These are phyloP conservation scores for Colletes gigas DNA, from an alignment of 1,140 invertebrate species.

Conservation along the genomic window DNA sequence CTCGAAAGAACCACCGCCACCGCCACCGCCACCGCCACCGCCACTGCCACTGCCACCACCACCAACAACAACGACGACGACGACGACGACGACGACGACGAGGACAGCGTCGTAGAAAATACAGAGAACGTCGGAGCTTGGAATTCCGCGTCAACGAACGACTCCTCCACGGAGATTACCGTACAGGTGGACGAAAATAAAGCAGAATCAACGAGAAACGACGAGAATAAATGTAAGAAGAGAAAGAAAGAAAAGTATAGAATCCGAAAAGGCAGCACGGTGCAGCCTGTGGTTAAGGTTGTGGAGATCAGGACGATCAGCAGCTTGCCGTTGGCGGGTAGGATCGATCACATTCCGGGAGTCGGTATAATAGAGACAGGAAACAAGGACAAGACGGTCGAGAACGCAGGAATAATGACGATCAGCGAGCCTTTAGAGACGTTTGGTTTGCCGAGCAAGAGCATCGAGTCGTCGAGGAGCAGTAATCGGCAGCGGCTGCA, in stretches of 20 bases:
- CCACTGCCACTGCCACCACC: background rate
- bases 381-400: background rate
- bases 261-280: constrained; percentile 64
- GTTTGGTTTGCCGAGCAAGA: constrained; percentile 56
- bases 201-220: too few relatives aligned
- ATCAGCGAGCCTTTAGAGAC: constrained; percentile 72
- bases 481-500: constrained; percentile 61
- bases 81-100: background rate
- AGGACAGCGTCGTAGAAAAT: background rate
- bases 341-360: constrained; percentile 69
- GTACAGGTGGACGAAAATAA: constrained; percentile 22
- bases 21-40: background rate
- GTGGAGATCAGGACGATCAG: constrained; percentile 72
- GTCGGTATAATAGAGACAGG: constrained; percentile 73
- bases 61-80: too few relatives aligned
- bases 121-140: too few relatives aligned
- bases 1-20: constrained; percentile 3
- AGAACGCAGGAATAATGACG: constrained; percentile 46
- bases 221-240: background rate
- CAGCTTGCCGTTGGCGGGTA: constrained; percentile 69
- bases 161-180: background rate
- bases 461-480: constrained; percentile 9
- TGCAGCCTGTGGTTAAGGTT: constrained; percentile 57
- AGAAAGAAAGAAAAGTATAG: constrained; percentile 49
- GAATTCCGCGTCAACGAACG: too few relatives aligned